Conservation (phyloP, 2,888 invertebrate genomes). For the Andrena dorsata region DNA sequence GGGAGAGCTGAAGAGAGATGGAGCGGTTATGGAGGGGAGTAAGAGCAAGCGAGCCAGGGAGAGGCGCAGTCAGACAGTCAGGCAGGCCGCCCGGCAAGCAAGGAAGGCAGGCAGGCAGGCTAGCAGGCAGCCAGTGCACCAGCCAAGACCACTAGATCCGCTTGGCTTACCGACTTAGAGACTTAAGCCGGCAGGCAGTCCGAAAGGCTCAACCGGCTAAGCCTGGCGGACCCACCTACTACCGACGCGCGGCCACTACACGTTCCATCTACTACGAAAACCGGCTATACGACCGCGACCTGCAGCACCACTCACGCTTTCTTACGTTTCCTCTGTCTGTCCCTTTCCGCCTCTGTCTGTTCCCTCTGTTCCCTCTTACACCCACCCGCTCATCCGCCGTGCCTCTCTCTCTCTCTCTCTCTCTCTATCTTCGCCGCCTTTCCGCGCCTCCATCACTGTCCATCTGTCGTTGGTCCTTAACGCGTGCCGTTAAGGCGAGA, state of each 20-base stretch:
- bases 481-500: constrained; percentile 59
- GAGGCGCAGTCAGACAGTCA: constrained; percentile 83
- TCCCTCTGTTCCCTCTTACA: constrained; percentile 2
- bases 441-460: constrained; percentile 27
- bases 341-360: constrained; percentile 45
- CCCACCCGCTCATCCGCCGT: no score
- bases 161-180: constrained; percentile 83
- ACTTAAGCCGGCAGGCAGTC: constrained; percentile 84
- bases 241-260: constrained; percentile 73
- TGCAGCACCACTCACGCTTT: constrained; percentile 66
- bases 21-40: constrained; percentile 70
- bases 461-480: constrained; percentile 32
- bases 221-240: constrained; percentile 80
- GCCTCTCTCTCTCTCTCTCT: constrained; percentile 45
- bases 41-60: constrained; percentile 77
- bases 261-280: constrained; percentile 75
- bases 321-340: constrained; percentile 63
- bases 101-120: constrained; percentile 84
- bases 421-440: constrained; percentile 47
- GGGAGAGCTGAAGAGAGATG: constrained; percentile 75
- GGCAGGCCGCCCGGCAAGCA: constrained; percentile 80
- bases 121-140: constrained; percentile 85
- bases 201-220: constrained; percentile 83
- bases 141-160: constrained; percentile 83
- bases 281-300: constrained; percentile 71